phyloP scores from a whole-genome alignment of 2,113 vertebrate genomes.

The Typhlomys cinereus region DNA sequence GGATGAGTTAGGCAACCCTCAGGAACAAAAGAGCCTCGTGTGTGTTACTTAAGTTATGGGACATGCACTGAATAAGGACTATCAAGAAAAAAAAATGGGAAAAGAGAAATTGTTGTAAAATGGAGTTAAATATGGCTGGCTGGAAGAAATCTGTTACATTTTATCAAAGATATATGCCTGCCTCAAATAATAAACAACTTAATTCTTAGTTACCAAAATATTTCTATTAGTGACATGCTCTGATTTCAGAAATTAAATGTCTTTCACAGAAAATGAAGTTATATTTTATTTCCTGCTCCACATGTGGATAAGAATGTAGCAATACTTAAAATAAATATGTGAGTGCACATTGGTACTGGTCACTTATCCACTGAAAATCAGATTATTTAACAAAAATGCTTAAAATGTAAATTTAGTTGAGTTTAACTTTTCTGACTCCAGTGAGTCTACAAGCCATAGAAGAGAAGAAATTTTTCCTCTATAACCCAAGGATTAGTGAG shows the following conservation, averaged over 20 bases:
- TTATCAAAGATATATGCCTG: conserved; percentile 37
- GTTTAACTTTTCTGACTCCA: conserved; percentile 47
- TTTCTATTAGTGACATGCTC: not conserved
- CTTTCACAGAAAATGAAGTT: conserved; percentile 28
- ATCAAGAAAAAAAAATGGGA: not conserved
- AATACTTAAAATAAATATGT: conserved; percentile 38
- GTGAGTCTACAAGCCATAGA: conserved; percentile 4
- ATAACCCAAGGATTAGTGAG: conserved; percentile 19
- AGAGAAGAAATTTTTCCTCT: conserved; percentile 39
- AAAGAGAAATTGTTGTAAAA: conserved; percentile 29
- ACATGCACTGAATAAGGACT: not conserved
- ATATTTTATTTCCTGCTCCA: conserved; percentile 3
- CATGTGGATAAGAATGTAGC: not conserved
- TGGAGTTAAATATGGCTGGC: not conserved
- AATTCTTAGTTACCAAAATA: conserved; percentile 56
- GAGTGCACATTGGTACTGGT: not conserved
- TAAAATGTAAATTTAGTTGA: not conserved
- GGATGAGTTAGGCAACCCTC: not conserved
- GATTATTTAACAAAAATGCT: conserved; percentile 3
- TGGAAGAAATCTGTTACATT: not conserved
- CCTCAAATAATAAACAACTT: not conserved
- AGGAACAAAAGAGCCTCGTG: not conserved
- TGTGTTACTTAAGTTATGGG: not conserved
- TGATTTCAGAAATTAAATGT: not conserved
- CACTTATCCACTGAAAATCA: conserved; percentile 49